A percentile compares a stretch with the other conserved stretches of the same genome.
Conservation (phyloP, 2,797 vertebrate genomes). For the Synaphobranchus kaupii region DNA sequence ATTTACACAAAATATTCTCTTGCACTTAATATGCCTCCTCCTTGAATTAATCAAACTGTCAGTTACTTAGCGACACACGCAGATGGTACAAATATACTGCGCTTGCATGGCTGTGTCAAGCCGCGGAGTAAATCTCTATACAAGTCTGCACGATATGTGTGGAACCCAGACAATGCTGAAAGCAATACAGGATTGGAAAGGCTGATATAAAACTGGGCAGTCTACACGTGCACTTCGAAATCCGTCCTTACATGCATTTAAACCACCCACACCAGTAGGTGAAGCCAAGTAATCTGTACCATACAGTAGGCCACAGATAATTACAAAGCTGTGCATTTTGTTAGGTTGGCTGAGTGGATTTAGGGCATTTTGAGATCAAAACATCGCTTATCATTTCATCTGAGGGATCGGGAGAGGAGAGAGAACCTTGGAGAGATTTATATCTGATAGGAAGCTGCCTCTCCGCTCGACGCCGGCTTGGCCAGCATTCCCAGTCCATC, state of each 20-base stretch:
- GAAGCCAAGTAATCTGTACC: not conserved
- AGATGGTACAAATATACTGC: conserved; percentile 14
- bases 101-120: not conserved
- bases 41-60: conserved; percentile 59
- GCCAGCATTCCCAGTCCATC: not conserved
- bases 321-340: not conserved
- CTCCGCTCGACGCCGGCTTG: not conserved
- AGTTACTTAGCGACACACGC: conserved; percentile 57
- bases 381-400: conserved; percentile 20
- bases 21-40: conserved; percentile 60
- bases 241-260: not conserved
- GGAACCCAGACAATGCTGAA: not conserved
- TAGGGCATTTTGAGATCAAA: not conserved
- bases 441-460: not conserved
- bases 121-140: not conserved
- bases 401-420: conserved; percentile 4
- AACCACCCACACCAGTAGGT: not conserved
- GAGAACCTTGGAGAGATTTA: not conserved
- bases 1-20: conserved; percentile 47
- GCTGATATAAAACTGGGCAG: not conserved
- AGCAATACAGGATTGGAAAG: not conserved
- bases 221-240: not conserved
- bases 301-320: not conserved
- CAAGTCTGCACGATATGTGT: not conserved
- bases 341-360: not conserved